These are phyloP conservation scores for Coluber constrictor DNA, from an alignment of 2,797 vertebrate species.

Conservation along the genomic window DNA sequence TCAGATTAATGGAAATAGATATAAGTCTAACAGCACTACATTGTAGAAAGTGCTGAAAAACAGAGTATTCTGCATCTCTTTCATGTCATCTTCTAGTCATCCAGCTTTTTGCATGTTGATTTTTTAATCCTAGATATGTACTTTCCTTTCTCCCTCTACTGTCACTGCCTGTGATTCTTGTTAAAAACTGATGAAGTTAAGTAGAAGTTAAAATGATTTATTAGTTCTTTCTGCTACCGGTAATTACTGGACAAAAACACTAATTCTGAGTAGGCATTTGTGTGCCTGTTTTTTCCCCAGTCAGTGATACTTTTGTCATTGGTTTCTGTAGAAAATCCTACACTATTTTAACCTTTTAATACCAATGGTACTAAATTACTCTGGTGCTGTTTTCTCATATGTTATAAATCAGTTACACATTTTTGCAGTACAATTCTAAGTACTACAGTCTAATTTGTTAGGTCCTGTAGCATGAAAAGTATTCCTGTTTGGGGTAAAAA, in stretches of 20 bases:
- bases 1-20: background rate
- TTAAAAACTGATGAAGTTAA: background rate
- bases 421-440: background rate
- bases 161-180: background rate
- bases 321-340: background rate
- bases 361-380: background rate
- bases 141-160: background rate
- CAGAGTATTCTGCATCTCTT: background rate
- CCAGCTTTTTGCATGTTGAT: background rate
- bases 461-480: background rate
- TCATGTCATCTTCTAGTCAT: background rate
- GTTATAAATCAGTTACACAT: background rate
- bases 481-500: background rate
- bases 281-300: background rate
- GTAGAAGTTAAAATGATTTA: background rate
- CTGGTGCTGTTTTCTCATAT: background rate
- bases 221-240: background rate
- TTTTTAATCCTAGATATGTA: background rate
- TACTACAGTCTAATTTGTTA: background rate
- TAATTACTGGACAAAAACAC: background rate
- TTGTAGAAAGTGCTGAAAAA: background rate
- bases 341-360: background rate
- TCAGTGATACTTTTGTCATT: background rate
- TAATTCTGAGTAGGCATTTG: background rate
- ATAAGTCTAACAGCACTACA: background rate